Conservation (phyloP, 2,797 vertebrate genomes). For the Amblyraja radiata region DNA sequence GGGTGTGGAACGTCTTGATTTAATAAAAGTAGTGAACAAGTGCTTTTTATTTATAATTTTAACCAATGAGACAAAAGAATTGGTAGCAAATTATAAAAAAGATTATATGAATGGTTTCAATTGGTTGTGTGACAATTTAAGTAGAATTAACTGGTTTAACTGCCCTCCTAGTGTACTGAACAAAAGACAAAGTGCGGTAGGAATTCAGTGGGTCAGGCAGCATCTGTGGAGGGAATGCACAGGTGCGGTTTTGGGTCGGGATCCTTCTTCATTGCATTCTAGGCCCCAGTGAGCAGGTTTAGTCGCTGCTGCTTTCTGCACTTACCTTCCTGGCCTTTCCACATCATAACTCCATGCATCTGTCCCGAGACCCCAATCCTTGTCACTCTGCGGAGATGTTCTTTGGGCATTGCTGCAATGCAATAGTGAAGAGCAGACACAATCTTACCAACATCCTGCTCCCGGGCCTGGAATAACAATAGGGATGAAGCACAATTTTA, state of each 20-base stretch:
- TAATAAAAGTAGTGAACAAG: neutral
- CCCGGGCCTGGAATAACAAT: constrained; percentile 61
- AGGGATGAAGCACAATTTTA: neutral
- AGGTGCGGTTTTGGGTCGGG: no score
- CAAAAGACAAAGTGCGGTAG: no score
- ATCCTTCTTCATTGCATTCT: no score
- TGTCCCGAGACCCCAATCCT: constrained; percentile 80
- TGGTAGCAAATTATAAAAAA: neutral
- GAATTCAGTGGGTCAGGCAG: no score
- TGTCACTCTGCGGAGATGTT: constrained; percentile 64
- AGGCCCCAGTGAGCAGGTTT: neutral
- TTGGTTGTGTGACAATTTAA: neutral
- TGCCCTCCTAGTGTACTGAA: neutral
- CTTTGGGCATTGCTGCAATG: constrained; percentile 63
- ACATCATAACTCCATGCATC: constrained; percentile 91
- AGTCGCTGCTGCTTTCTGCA: neutral
- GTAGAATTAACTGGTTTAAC: neutral
- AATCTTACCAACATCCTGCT: constrained; percentile 74
- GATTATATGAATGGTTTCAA: neutral
- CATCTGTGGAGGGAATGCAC: no score
- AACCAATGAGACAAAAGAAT: neutral
- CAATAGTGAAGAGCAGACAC: constrained; percentile 69
- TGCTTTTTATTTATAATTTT: neutral
- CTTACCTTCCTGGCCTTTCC: constrained; percentile 73
- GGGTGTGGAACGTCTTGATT: neutral